Conservation (phyloP, 2,113 vertebrate species). For the Origma solitaria region DNA sequence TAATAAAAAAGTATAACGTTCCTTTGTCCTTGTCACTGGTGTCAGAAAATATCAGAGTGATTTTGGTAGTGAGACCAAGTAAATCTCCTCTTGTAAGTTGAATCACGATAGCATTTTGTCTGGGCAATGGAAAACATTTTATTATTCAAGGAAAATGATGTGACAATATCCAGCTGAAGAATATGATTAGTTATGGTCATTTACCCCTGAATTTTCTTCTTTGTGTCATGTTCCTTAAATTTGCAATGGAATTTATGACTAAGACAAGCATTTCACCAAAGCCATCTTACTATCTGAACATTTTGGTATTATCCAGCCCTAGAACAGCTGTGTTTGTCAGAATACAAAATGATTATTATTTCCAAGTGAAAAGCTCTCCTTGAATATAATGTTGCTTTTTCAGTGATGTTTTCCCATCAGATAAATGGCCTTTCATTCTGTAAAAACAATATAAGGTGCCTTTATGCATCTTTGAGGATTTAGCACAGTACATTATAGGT, state of each 20-base stretch:
- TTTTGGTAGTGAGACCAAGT: slow-evolving; percentile 16
- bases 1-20: slow-evolving; percentile 53
- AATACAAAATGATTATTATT: slow-evolving; percentile 33
- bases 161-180: slow-evolving; percentile 43
- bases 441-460: background rate
- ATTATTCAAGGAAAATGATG: slow-evolving; percentile 24
- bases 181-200: slow-evolving; percentile 53
- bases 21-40: slow-evolving; percentile 60
- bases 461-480: background rate
- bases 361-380: slow-evolving; percentile 16
- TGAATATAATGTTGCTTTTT: slow-evolving; percentile 10
- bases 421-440: background rate
- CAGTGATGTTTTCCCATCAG: slow-evolving; percentile 23
- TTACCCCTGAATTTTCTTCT: slow-evolving; percentile 30
- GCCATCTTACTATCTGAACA: background rate
- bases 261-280: slow-evolving; percentile 4
- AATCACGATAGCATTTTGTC: background rate
- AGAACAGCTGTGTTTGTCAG: slow-evolving; percentile 23
- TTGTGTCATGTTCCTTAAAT: slow-evolving; percentile 22
- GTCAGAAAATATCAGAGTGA: slow-evolving; percentile 18
- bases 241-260: slow-evolving; percentile 23
- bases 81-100: background rate
- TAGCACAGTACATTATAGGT: background rate
- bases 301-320: slow-evolving; percentile 5
- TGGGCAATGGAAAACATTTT: slow-evolving; percentile 9